Percentiles rank a stretch among this genome's conserved stretches.
These are phyloP conservation scores for Ecdyonurus torrentis DNA, from an alignment of 2,888 invertebrate genomes.

Conservation along the genomic window DNA sequence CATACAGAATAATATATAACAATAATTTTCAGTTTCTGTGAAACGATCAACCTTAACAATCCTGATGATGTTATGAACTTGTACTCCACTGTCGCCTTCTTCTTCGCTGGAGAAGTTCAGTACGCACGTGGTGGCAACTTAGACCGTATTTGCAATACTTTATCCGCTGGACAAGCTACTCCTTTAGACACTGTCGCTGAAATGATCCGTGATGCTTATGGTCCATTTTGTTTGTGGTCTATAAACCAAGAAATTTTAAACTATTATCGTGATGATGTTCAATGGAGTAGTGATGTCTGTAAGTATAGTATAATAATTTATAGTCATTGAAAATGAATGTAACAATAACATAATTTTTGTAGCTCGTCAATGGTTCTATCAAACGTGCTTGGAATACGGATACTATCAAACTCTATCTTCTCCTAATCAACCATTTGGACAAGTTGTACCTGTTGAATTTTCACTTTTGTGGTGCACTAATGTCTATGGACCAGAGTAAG, in stretches of 20 bases:
- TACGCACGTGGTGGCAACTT: not conserved
- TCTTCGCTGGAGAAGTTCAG: not conserved
- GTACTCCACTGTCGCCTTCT: not conserved
- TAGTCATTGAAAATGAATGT: not conserved
- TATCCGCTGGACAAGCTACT: not conserved
- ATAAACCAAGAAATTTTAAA: not conserved
- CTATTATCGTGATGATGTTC: constrained; percentile 1
- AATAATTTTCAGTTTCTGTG: not conserved
- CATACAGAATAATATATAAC: no score
- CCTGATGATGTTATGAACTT: constrained; percentile 1
- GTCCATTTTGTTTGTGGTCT: not conserved
- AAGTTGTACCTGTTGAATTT: constrained; percentile 56
- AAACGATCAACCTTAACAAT: not conserved
- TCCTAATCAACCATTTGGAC: constrained; percentile 44
- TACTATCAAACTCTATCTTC: constrained; percentile 77
- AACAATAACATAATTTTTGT: constrained; percentile 6
- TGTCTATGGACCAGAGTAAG: constrained; percentile 57
- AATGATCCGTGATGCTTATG: not conserved
- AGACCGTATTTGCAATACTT: not conserved
- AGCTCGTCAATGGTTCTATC: constrained; percentile 78
- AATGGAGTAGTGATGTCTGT: not conserved
- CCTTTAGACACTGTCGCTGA: not conserved
- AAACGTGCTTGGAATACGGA: constrained; percentile 92
- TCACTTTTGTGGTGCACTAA: constrained; percentile 68
- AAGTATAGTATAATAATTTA: constrained; percentile 17